A percentile compares a stretch with the other conserved stretches of the same genome.
Conservation (phyloP, 2,888 invertebrate genomes). For the Desoria tigrina region DNA sequence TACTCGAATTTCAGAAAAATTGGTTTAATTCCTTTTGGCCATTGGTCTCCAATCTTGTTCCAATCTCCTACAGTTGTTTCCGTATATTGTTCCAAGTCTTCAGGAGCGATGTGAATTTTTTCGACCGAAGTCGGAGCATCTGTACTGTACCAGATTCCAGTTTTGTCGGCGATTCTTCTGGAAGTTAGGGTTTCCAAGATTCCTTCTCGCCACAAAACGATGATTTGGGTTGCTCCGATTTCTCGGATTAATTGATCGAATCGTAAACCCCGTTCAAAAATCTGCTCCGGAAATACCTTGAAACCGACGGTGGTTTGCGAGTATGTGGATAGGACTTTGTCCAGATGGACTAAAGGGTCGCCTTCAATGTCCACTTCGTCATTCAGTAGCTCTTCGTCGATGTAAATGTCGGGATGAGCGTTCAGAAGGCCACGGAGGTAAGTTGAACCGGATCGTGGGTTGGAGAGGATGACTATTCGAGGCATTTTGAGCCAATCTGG, state of each 20-base stretch:
- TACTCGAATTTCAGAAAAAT: slow-evolving; percentile 35
- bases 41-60: slow-evolving; percentile 32
- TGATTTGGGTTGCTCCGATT: slow-evolving; percentile 33
- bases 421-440: slow-evolving; percentile 30
- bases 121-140: not conserved
- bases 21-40: slow-evolving; percentile 30
- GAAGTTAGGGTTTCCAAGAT: slow-evolving; percentile 30
- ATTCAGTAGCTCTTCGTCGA: slow-evolving; percentile 33
- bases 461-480: slow-evolving; percentile 30
- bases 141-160: slow-evolving; percentile 25
- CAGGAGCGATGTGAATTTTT: slow-evolving; percentile 10
- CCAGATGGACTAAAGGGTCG: slow-evolving; percentile 19
- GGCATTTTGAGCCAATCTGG: slow-evolving; percentile 23
- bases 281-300: slow-evolving; percentile 41
- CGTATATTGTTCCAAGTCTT: slow-evolving; percentile 18
- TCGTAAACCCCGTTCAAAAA: slow-evolving; percentile 21
- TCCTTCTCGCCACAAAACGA: slow-evolving; percentile 36
- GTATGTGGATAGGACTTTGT: not conserved
- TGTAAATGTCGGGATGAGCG: slow-evolving; percentile 31
- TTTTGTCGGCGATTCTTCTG: slow-evolving; percentile 20
- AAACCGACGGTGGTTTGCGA: slow-evolving; percentile 29
- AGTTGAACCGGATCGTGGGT: slow-evolving; percentile 36
- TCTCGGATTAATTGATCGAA: slow-evolving; percentile 18
- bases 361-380: slow-evolving; percentile 23
- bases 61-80: slow-evolving; percentile 15